Base-by-base conservation (phyloP, 2,113 vertebrate species). In the Chlamydotis undulata region DNA sequence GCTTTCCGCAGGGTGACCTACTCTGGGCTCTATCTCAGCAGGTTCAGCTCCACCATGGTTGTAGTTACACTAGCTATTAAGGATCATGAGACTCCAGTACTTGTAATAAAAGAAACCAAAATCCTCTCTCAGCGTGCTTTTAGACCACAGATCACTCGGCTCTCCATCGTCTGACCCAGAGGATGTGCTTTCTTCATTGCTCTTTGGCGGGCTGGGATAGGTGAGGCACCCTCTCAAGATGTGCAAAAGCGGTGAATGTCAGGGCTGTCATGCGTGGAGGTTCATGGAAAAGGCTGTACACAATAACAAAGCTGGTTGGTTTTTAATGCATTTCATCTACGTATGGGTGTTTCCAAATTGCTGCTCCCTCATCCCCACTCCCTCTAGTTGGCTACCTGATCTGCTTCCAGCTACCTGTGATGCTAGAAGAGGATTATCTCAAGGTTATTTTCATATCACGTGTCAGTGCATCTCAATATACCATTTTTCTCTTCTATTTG, bases 231-330 rank as follows among this genome's bases (percentile, higher is more conserved):
- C 25, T 71, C 43, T 55, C 41, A 25, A 2, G 12, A 33, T 18
- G 73, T 19, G 19, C 19, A 21, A 4, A 61, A 65, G 31, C 0
- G 1, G 8, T 12, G 1, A 0, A 5, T 43, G 61, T 35, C 49
- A 82, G 65, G 26, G 49, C 4, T 61, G 50, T 19, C 7, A 3
- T 12, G 23, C 3, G 2, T 7, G 29, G 31, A 64, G n/a, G 19
- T n/a, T 82, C 31, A 4, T 31, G 67, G 78, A 50, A 52, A 87
- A 55, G n/a, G 37, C 10, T 83, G 39, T 29, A 26, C 7, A 10
- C 4, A 4, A 4, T 28, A 19, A 14, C 37, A 61, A 19, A 88
- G 61, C 5, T 1, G 1, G 31, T 8, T 53, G 33, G 2, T 7
- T 33, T 37, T 92, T 52, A 35, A 19, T 14, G 39, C 10, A 12